phyloP scores from a whole-genome alignment of 2,888 invertebrate genomes.

The Caenorhabditis parvicauda region DNA sequence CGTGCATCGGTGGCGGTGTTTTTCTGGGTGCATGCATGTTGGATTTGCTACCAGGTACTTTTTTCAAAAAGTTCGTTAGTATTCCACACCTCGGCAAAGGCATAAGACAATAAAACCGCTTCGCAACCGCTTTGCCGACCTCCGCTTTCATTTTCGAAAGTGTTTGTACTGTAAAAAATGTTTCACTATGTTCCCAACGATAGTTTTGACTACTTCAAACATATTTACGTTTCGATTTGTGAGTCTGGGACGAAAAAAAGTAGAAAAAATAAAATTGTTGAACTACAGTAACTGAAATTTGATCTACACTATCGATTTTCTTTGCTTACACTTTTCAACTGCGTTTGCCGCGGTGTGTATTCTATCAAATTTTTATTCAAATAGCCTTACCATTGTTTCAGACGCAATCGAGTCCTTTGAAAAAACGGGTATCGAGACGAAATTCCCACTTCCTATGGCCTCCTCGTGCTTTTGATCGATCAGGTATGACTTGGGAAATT shows the following conservation, averaged over 20 bases:
- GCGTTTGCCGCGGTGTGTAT: no score
- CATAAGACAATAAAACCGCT: no score
- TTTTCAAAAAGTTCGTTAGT: no score
- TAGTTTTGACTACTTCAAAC: no score
- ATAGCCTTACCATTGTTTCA: slow-evolving; percentile 9
- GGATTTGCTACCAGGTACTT: slow-evolving; percentile 67
- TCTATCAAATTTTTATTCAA: no score
- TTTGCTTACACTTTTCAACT: no score
- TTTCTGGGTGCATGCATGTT: slow-evolving; percentile 69
- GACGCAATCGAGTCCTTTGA: slow-evolving; percentile 65
- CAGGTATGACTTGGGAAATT: slow-evolving; percentile 62
- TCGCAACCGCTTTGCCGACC: no score
- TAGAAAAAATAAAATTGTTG: background rate
- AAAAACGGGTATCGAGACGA: slow-evolving; percentile 35
- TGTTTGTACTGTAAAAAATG: no score
- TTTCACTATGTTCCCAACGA: no score
- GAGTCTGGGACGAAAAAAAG: background rate
- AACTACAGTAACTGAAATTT: background rate
- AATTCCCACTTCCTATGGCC: slow-evolving; percentile 69
- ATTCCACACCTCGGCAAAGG: no score
- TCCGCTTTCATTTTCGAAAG: no score
- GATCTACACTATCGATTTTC: background rate
- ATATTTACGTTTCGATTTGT: no score
- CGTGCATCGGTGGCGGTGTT: slow-evolving; percentile 64
- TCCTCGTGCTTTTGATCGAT: slow-evolving; percentile 68